Conservation (phyloP, 2,888 invertebrate species). For the Agrochola lychnidis region DNA sequence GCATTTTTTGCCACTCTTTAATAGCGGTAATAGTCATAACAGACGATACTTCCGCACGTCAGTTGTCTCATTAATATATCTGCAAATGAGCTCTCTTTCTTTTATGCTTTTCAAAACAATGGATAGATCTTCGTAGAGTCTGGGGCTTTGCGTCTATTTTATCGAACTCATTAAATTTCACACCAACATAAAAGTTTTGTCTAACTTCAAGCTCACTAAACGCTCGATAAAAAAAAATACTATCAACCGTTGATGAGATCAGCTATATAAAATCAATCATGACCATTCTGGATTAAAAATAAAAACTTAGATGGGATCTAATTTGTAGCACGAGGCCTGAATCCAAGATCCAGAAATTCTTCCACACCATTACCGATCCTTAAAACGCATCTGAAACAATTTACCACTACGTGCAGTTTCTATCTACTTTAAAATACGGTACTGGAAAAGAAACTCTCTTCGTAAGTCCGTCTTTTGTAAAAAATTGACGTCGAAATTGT, state of each 20-base stretch:
- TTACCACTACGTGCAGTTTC: conserved; percentile 36
- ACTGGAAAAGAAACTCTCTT: conserved; percentile 54
- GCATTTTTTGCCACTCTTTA: conserved; percentile 50
- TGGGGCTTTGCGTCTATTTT: neutral
- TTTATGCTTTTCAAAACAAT: conserved; percentile 45
- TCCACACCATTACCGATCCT: conserved; percentile 36
- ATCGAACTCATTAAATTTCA: conserved; percentile 7
- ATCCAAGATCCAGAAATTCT: conserved; percentile 47
- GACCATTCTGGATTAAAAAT: conserved; percentile 36
- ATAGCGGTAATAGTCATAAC: conserved; percentile 38
- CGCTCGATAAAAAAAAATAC: conserved; percentile 22
- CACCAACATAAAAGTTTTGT: neutral
- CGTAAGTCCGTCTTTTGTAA: conserved; percentile 43
- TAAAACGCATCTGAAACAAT: conserved; percentile 46
- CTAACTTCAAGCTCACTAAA: neutral
- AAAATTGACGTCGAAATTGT: conserved; percentile 72
- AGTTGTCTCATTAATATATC: conserved; percentile 45
- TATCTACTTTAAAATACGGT: conserved; percentile 63
- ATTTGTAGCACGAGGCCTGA: conserved; percentile 36
- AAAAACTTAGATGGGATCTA: conserved; percentile 47
- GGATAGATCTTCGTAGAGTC: conserved; percentile 6
- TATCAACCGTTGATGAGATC: conserved; percentile 23
- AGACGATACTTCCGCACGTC: conserved; percentile 49
- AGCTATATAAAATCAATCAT: conserved; percentile 47
- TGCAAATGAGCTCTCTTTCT: conserved; percentile 30